Percentiles rank a stretch among this genome's conserved stretches.
Conservation (phyloP, 2,797 vertebrate genomes). For the Mionectes olivaceus region DNA sequence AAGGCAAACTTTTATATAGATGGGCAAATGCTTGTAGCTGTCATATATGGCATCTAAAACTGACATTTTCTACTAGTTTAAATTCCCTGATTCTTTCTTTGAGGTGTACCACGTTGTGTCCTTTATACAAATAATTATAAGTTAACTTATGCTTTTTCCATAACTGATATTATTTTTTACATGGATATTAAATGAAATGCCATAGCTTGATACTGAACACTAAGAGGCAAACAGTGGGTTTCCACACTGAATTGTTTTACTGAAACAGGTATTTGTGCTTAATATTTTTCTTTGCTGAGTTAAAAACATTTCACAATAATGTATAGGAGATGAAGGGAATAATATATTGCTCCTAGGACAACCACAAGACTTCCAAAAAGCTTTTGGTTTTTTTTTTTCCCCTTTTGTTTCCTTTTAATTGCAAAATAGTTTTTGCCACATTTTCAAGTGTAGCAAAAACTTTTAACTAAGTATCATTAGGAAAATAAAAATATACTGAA, state of each 20-base stretch:
- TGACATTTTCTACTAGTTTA: not conserved
- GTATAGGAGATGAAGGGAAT: slow-evolving; percentile 82
- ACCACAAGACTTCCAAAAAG: slow-evolving; percentile 87
- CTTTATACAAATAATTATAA: not conserved
- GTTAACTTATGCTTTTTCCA: not conserved
- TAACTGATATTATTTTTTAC: not conserved
- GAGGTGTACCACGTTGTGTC: not conserved
- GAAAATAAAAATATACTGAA: not conserved
- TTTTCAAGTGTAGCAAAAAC: not conserved
- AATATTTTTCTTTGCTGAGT: slow-evolving; percentile 71
- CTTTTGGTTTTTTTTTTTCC: slow-evolving; percentile 14
- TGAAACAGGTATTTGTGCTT: not conserved
- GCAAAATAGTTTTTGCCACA: not conserved
- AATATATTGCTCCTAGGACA: slow-evolving; percentile 83
- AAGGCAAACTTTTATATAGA: not conserved
- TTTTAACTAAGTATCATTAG: not conserved
- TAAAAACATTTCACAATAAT: slow-evolving; percentile 86
- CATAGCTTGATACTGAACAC: not conserved
- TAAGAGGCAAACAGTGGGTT: not conserved
- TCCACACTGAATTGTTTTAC: not conserved
- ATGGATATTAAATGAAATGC: not conserved
- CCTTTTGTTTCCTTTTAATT: not conserved
- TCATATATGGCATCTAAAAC: not conserved
- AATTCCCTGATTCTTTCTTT: not conserved
- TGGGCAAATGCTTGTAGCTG: not conserved